Conservation (phyloP, 2,888 invertebrate species). For the Lycophotia porphyrea region DNA sequence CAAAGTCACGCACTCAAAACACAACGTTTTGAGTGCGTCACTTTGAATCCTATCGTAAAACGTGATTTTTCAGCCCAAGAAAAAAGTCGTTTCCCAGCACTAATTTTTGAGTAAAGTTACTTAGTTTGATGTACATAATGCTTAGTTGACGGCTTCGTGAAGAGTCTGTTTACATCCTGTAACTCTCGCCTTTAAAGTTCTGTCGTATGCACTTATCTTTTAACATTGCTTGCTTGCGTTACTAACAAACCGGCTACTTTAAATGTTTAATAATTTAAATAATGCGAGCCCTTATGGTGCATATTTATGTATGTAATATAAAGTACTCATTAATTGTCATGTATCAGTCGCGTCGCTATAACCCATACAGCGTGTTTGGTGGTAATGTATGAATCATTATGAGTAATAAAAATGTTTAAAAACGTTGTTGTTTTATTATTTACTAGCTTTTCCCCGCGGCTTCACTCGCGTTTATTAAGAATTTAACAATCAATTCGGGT, state of each 20-base stretch:
- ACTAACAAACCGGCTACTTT: constrained; percentile 28
- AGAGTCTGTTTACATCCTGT: too few relatives aligned
- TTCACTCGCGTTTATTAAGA: too few relatives aligned
- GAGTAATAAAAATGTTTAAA: constrained; percentile 79
- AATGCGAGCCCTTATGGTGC: constrained; percentile 81
- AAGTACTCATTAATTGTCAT: constrained; percentile 75
- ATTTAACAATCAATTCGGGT: too few relatives aligned
- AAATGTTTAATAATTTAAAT: constrained; percentile 86
- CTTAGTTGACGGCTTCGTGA: too few relatives aligned
- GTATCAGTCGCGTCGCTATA: constrained; percentile 84
- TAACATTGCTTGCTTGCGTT: constrained; percentile 33
- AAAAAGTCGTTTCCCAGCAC: too few relatives aligned
- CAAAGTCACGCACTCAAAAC: too few relatives aligned
- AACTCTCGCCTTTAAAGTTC: not conserved
- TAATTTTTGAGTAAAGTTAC: too few relatives aligned
- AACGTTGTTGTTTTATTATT: constrained; percentile 68
- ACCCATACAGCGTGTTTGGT: constrained; percentile 87
- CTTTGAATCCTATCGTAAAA: too few relatives aligned
- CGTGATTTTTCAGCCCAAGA: too few relatives aligned
- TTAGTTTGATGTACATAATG: too few relatives aligned
- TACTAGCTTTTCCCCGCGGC: constrained; percentile 24
- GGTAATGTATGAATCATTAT: constrained; percentile 84
- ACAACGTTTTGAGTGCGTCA: too few relatives aligned
- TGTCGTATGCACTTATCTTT: constrained; percentile 16
- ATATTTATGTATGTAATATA: constrained; percentile 83